These are phyloP conservation scores for Phrynocephalus forsythii DNA, from an alignment of 2,797 vertebrate genomes.

Conservation along the genomic window DNA sequence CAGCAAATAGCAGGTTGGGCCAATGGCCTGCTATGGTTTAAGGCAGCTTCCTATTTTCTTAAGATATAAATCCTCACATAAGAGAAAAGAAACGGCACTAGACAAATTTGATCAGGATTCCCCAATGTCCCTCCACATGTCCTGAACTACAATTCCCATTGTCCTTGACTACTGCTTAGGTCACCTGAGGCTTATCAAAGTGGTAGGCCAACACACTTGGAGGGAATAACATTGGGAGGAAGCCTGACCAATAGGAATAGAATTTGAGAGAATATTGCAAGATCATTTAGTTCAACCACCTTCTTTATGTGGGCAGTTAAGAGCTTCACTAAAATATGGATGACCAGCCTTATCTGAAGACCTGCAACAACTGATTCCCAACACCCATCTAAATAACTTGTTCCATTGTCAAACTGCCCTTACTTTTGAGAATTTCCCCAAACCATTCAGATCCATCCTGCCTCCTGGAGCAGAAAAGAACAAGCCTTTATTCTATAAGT, in stretches of 20 bases:
- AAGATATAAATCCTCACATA: neutral
- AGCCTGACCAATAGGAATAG: neutral
- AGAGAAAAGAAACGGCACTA: neutral
- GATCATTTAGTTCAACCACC: neutral
- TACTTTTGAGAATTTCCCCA: too few species aligned
- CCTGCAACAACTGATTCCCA: neutral
- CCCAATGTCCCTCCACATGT: neutral
- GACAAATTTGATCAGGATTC: neutral
- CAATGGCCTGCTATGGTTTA: neutral
- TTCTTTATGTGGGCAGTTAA: neutral
- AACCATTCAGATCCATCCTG: too few species aligned
- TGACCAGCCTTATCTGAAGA: neutral
- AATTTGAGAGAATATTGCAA: neutral
- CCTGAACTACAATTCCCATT: neutral
- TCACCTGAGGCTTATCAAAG: neutral
- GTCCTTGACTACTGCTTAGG: neutral
- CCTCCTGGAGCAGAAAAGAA: too few species aligned
- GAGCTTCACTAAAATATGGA: neutral
- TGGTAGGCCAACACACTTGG: neutral
- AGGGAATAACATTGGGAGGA: neutral
- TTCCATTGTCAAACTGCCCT: neutral
- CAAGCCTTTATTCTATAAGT: too few species aligned
- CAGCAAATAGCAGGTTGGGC: neutral
- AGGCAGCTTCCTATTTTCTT: neutral
- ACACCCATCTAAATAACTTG: neutral